Evolutionary conservation across 2,888 invertebrate genomes (phyloP).

Genomic region (Apoderus coryli): DNA sequence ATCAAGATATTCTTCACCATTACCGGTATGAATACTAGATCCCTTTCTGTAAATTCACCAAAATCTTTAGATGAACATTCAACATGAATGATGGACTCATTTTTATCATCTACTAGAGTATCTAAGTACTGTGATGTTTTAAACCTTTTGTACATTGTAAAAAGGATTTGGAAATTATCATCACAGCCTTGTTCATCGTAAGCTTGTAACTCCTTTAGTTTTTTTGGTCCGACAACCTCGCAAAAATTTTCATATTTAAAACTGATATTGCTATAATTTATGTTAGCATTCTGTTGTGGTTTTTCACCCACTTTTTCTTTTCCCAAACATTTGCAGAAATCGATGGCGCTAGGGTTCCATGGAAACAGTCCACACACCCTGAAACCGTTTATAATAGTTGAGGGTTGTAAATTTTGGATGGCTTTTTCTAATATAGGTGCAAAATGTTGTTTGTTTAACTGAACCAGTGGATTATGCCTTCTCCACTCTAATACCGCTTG

Average conservation of each 20-base stretch:
- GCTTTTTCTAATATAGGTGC: conserved; percentile 12
- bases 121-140: neutral
- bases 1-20: no score
- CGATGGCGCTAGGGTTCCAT: no score
- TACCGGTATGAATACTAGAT: no score
- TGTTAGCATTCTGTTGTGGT: no score
- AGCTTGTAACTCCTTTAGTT: conserved; percentile 1
- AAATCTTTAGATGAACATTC: conserved; percentile 2
- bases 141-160: neutral
- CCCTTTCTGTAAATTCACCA: conserved; percentile 4
- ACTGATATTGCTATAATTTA: no score
- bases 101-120: neutral
- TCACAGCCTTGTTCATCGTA: conserved; percentile 3
- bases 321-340: no score
- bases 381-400: conserved; percentile 5
- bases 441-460: conserved; percentile 13
- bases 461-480: conserved; percentile 16
- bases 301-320: no score
- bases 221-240: conserved; percentile 1
- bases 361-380: no score
- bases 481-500: conserved; percentile 23
- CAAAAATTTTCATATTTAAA: conserved; percentile 4
- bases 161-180: no score
- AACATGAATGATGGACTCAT: conserved; percentile 5
- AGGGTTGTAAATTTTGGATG: conserved; percentile 4